Percentiles rank a stretch among this genome's conserved stretches.
Conservation (phyloP, 35 echinoderm and acorn worm species). For the Amphiura filiformis region DNA sequence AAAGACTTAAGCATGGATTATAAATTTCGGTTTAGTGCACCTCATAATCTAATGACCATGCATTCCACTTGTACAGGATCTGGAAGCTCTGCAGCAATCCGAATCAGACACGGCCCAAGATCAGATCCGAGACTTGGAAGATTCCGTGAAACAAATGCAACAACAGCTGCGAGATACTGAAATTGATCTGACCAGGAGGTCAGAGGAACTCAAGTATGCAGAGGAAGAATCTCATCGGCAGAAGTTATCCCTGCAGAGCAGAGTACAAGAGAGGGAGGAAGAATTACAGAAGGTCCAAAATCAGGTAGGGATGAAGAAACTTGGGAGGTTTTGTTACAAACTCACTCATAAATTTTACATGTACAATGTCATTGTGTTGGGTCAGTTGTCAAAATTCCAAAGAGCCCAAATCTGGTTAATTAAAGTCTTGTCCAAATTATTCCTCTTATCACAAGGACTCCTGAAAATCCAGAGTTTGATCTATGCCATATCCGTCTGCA, state of each 20-base stretch:
- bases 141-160: conserved; percentile 41
- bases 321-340: not conserved
- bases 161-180: conserved; percentile 77
- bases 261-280: conserved; percentile 89
- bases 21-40: too few species aligned
- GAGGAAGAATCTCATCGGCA: conserved; percentile 81
- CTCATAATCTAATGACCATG: too few species aligned
- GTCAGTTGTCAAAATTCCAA: too few species aligned
- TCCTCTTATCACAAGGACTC: too few species aligned
- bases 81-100: conserved; percentile 82
- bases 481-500: too few species aligned
- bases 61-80: too few species aligned
- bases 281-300: conserved; percentile 85
- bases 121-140: conserved; percentile 89
- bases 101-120: conserved; percentile 90
- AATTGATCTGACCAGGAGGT: conserved; percentile 69
- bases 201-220: conserved; percentile 78
- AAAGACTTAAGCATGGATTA: too few species aligned
- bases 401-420: too few species aligned
- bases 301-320: conserved; percentile 63
- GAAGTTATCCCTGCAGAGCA: conserved; percentile 59
- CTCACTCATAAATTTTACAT: not conserved
- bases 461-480: too few species aligned
- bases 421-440: too few species aligned
- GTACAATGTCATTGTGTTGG: too few species aligned